A percentile compares a stretch with the other conserved stretches of the same genome.
phyloP scores from a whole-genome alignment of 2,888 invertebrate species.

The Allacma fusca region DNA sequence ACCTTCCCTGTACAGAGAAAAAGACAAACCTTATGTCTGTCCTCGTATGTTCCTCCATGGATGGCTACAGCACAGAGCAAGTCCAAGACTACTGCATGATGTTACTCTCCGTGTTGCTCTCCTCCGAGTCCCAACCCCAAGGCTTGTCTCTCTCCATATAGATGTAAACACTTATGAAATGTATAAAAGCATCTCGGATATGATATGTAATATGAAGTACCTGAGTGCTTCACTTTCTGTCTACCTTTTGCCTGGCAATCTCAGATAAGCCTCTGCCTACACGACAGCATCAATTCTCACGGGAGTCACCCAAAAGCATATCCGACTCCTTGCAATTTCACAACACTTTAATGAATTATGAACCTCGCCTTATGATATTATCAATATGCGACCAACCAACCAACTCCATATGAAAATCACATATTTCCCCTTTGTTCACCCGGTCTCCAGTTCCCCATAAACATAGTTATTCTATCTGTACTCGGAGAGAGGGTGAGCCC shows the following conservation, averaged over 20 bases:
- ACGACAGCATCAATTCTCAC: slow-evolving; percentile 48
- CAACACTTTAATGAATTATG: slow-evolving; percentile 61
- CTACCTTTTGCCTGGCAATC: slow-evolving; percentile 57
- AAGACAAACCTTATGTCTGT: neutral
- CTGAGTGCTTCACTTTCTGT: slow-evolving; percentile 35
- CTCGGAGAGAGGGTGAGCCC: neutral
- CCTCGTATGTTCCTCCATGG: neutral
- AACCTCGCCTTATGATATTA: slow-evolving; percentile 59
- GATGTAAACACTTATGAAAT: slow-evolving; percentile 1
- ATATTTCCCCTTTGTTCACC: slow-evolving; percentile 53
- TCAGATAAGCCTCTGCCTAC: slow-evolving; percentile 55
- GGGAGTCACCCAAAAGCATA: slow-evolving; percentile 52
- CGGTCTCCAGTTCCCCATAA: slow-evolving; percentile 48
- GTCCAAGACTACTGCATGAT: neutral
- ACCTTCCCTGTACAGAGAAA: neutral
- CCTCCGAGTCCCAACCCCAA: neutral
- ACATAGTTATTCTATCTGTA: slow-evolving; percentile 39
- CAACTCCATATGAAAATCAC: slow-evolving; percentile 54
- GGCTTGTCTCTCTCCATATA: neutral
- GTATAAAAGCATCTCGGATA: slow-evolving; percentile 22
- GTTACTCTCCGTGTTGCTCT: neutral
- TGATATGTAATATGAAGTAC: slow-evolving; percentile 41
- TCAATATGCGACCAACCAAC: slow-evolving; percentile 56
- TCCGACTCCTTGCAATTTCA: slow-evolving; percentile 58
- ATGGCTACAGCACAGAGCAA: neutral